These are phyloP conservation scores for Bothrops alternatus DNA, from an alignment of 2,797 vertebrate genomes.

Conservation along the genomic window DNA sequence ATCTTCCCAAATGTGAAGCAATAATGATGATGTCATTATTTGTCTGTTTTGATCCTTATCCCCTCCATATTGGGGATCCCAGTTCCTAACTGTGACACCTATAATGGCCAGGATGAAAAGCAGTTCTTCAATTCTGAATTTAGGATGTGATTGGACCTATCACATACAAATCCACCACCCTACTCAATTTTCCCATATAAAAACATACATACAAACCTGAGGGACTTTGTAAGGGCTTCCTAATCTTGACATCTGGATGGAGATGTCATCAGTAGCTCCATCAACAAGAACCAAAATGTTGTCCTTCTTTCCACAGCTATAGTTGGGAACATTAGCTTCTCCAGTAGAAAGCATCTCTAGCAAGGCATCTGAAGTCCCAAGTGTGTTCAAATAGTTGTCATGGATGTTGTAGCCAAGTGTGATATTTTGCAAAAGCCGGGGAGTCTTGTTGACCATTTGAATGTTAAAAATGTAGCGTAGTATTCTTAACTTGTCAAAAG, in stretches of 20 bases:
- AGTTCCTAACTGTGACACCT: neutral
- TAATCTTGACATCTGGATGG: neutral
- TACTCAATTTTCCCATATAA: too few relatives aligned
- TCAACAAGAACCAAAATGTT: neutral
- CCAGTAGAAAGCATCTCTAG: neutral
- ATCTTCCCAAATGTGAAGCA: neutral
- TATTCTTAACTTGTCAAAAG: too few relatives aligned
- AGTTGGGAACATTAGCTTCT: neutral
- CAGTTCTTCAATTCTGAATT: neutral
- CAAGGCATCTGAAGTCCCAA: neutral
- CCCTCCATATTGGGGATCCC: neutral
- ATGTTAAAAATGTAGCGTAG: too few relatives aligned
- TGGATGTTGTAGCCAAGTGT: neutral
- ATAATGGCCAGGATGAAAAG: neutral
- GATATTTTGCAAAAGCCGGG: rapidly evolving
- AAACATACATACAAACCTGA: neutral
- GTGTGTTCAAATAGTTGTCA: neutral
- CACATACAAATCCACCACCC: too few relatives aligned
- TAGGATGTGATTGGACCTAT: neutral
- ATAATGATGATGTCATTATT: neutral
- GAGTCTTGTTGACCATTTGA: neutral
- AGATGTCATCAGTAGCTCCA: neutral
- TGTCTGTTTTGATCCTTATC: neutral
- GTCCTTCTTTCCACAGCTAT: neutral
- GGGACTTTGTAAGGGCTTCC: neutral